These are phyloP conservation scores for Esperia sulphurella DNA, from an alignment of 2,888 invertebrate genomes.

Conservation along the genomic window DNA sequence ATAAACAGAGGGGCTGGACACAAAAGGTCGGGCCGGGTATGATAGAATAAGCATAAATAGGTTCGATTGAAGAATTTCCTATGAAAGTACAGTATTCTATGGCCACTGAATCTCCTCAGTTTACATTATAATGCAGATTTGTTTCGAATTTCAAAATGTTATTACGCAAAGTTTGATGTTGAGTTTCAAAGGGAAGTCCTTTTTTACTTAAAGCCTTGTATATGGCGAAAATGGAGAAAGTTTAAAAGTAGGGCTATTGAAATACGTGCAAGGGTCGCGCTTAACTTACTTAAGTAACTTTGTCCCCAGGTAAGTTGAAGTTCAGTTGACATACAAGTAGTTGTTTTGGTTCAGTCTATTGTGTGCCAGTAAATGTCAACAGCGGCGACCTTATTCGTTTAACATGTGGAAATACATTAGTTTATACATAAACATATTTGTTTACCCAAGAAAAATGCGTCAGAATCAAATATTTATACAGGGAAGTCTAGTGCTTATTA, in stretches of 20 bases:
- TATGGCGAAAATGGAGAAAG: slow-evolving; percentile 2
- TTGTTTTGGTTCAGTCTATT: neutral
- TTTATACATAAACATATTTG: no score
- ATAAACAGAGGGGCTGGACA: no score
- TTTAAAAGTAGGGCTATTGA: slow-evolving; percentile 1
- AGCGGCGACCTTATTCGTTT: no score
- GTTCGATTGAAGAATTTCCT: no score
- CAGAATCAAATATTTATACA: no score
- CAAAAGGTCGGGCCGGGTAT: no score
- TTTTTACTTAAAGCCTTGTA: neutral
- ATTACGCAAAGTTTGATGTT: neutral
- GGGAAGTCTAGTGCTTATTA: no score
- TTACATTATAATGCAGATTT: neutral
- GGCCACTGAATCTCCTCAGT: no score
- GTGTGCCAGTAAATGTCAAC: neutral
- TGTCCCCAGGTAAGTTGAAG: neutral
- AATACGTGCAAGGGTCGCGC: slow-evolving; percentile 19
- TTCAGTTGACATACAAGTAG: neutral
- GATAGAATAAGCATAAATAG: no score
- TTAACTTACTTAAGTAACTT: slow-evolving; percentile 22
- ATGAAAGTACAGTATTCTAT: no score
- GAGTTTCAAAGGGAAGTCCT: neutral
- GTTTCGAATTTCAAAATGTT: neutral
- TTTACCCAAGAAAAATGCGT: no score
- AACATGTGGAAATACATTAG: no score